Conservation (phyloP, 2,113 vertebrate genomes). For the Upupa epops region DNA sequence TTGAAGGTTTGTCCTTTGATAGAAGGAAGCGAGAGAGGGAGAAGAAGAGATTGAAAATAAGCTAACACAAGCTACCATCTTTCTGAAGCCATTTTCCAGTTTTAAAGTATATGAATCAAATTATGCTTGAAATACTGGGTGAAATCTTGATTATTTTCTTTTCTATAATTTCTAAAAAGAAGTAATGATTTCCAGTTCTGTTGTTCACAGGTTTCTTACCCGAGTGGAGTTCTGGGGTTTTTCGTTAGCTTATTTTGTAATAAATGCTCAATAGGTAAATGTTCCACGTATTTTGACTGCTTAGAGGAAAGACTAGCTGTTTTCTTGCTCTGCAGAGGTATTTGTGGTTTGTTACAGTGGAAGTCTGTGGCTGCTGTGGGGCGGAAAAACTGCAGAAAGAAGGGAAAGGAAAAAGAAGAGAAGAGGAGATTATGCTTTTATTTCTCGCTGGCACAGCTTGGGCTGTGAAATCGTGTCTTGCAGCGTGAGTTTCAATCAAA, state of each 20-base stretch:
- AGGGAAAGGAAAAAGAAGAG: background rate
- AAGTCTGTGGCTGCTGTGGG: background rate
- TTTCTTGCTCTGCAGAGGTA: background rate
- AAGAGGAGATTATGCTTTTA: background rate
- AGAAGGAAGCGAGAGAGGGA: background rate
- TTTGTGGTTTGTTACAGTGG: background rate
- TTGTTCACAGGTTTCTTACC: background rate
- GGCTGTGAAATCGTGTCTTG: background rate
- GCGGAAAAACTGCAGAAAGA: background rate
- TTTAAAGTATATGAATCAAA: background rate
- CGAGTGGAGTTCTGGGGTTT: no score
- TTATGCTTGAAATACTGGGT: background rate
- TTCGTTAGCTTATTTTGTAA: no score
- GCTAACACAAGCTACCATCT: background rate
- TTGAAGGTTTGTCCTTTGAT: background rate
- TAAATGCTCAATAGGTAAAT: background rate
- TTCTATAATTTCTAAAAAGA: background rate
- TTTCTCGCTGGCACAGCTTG: background rate
- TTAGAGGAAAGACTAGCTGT: background rate
- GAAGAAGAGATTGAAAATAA: background rate
- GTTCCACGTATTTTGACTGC: background rate
- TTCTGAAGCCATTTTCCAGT: background rate
- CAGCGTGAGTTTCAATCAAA: constrained; percentile 5
- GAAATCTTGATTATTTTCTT: background rate
- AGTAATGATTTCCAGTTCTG: background rate